A percentile compares a stretch with the other conserved stretches of the same genome.
Conservation (phyloP, 2,888 invertebrate species). For the Cephus spinipes region DNA sequence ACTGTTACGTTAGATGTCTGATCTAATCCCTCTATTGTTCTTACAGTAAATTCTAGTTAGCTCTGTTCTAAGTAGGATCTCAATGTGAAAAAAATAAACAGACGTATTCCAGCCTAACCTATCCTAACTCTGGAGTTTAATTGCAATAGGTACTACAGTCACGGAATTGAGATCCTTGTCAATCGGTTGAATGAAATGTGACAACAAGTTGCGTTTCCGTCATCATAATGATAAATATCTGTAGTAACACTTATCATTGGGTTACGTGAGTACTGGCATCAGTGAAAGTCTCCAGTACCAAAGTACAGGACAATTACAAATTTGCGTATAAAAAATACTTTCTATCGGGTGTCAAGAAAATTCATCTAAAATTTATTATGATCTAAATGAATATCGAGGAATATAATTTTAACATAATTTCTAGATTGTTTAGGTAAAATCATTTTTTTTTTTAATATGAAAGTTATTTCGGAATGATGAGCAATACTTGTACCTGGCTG, state of each 20-base stretch:
- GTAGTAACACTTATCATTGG: not conserved
- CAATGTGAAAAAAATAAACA: not conserved
- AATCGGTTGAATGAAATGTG: not conserved
- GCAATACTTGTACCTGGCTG: not conserved
- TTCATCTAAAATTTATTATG: not conserved
- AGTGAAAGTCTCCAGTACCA: not conserved
- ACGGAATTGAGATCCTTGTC: not conserved
- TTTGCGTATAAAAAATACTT: not conserved
- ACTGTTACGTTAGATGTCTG: conserved; percentile 16
- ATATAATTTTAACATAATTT: not conserved
- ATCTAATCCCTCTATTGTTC: not conserved
- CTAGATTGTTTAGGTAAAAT: not conserved
- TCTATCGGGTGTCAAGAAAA: not conserved
- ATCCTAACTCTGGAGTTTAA: not conserved
- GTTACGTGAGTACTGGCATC: not conserved
- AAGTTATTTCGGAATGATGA: not conserved
- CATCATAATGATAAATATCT: not conserved
- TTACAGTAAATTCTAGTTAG: not conserved
- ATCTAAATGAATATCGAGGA: not conserved
- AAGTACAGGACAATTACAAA: not conserved
- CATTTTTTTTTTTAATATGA: not conserved
- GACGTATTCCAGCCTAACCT: no score
- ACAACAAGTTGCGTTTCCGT: not conserved
- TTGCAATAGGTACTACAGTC: not conserved
- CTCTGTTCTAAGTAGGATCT: not conserved